These are phyloP conservation scores for Drosophila formosana DNA, from an alignment of 2,888 invertebrate species.

Conservation along the genomic window DNA sequence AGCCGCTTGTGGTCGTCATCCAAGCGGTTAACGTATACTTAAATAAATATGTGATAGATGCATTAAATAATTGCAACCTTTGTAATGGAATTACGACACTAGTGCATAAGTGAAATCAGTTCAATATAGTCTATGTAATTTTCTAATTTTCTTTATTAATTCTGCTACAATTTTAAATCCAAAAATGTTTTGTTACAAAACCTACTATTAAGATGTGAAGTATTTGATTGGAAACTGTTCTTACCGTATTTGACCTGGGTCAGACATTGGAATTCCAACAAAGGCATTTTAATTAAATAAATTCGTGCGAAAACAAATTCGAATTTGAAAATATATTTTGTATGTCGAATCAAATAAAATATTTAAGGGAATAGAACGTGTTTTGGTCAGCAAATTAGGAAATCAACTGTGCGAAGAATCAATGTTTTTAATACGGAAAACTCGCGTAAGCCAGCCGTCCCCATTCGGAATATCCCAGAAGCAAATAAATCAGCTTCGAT, in stretches of 20 bases:
- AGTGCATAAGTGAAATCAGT: conserved; percentile 12
- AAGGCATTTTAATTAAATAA: conserved; percentile 75
- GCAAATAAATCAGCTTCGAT: conserved; percentile 79
- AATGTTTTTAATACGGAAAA: conserved; percentile 53
- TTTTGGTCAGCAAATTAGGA: conserved; percentile 67
- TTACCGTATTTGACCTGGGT: conserved; percentile 25
- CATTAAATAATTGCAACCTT: conserved; percentile 33
- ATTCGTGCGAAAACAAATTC: conserved; percentile 73
- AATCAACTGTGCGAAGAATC: conserved; percentile 17
- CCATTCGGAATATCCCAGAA: conserved; percentile 32
- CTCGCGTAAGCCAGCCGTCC: conserved; percentile 22
- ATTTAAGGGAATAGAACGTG: conserved; percentile 64
- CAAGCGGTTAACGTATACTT: conserved; percentile 60
- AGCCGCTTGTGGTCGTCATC: conserved; percentile 63
- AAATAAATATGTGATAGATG: conserved; percentile 42
- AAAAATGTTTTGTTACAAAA: not conserved
- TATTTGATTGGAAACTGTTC: conserved; percentile 32
- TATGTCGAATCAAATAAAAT: conserved; percentile 58
- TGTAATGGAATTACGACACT: conserved; percentile 50
- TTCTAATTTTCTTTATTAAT: no score
- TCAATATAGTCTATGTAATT: no score
- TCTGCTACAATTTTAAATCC: no score
- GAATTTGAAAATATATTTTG: conserved; percentile 58
- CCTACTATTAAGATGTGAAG: no score
- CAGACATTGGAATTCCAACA: conserved; percentile 17